A percentile compares a stretch with the other conserved stretches of the same genome.
Evolutionary conservation across 2,888 invertebrate genomes (phyloP).

Genomic region (Allophyes oxyacanthae): DNA sequence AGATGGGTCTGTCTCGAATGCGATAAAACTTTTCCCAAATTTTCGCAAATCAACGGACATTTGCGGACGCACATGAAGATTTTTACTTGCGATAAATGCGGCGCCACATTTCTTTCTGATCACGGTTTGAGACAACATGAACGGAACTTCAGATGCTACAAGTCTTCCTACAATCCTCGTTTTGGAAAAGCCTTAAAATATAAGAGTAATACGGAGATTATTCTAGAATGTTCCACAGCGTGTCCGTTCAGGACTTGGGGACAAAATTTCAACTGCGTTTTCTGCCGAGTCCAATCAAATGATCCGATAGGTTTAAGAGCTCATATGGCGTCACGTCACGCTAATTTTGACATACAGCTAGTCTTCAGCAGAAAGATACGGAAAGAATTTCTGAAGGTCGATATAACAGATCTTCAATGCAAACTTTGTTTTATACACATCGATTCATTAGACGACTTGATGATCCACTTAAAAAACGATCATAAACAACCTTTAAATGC

Average conservation of each 20-base stretch:
- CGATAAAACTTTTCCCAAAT: constrained; percentile 79
- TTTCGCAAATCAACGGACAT: constrained; percentile 83
- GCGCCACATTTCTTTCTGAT: constrained; percentile 81
- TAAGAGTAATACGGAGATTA: constrained; percentile 83
- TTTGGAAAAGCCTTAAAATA: constrained; percentile 82
- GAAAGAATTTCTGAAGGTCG: constrained; percentile 82
- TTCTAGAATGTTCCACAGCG: constrained; percentile 83
- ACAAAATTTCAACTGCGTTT: constrained; percentile 83
- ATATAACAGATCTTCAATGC: constrained; percentile 83
- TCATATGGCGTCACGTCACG: constrained; percentile 82
- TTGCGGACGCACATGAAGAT: constrained; percentile 81
- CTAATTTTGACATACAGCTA: constrained; percentile 79
- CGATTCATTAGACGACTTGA: constrained; percentile 77
- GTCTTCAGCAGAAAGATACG: constrained; percentile 82
- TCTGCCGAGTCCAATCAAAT: constrained; percentile 82
- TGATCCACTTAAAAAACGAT: constrained; percentile 79
- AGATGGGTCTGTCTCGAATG: constrained; percentile 83
- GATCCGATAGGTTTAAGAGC: constrained; percentile 81
- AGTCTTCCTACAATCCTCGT: constrained; percentile 81
- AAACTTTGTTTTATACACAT: constrained; percentile 81
- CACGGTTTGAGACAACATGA: constrained; percentile 82
- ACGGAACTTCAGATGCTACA: constrained; percentile 82
- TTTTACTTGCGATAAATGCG: constrained; percentile 83
- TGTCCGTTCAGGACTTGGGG: constrained; percentile 85
- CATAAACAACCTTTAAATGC: constrained; percentile 83